Conservation (phyloP, 2,888 invertebrate species). For the Philopedon plagiatum region DNA sequence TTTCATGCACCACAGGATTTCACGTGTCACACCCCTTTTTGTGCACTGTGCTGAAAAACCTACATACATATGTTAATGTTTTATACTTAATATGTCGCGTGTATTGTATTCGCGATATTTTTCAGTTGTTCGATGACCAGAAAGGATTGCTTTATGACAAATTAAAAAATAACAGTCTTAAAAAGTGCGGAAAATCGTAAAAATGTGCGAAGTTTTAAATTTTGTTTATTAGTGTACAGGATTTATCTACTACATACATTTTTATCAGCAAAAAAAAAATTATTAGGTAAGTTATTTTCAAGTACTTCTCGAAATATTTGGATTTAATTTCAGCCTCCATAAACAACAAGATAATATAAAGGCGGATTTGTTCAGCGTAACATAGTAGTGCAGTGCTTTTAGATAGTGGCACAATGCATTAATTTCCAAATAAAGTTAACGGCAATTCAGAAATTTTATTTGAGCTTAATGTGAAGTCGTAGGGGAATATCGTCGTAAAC, state of each 20-base stretch:
- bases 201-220: not conserved
- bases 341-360: no score
- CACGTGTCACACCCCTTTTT: slow-evolving; percentile 41
- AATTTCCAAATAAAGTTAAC: no score
- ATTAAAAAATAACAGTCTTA: not conserved
- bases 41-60: slow-evolving; percentile 32
- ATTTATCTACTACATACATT: not conserved
- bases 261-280: not conserved
- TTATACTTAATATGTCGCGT: slow-evolving; percentile 18
- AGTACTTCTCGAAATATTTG: no score
- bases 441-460: no score
- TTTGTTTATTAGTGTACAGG: not conserved
- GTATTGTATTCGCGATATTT: not conserved
- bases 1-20: slow-evolving; percentile 59
- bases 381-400: no score
- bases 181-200: not conserved
- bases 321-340: no score
- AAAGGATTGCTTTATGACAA: slow-evolving; percentile 1
- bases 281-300: not conserved
- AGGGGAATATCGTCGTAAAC: no score
- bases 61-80: slow-evolving; percentile 39
- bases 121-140: slow-evolving; percentile 9
- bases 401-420: no score
- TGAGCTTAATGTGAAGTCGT: no score
- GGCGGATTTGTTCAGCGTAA: no score